Percentiles rank a stretch among this genome's conserved stretches.
Conservation (phyloP, 2,888 invertebrate genomes). For the Dichetophora obliterata region DNA sequence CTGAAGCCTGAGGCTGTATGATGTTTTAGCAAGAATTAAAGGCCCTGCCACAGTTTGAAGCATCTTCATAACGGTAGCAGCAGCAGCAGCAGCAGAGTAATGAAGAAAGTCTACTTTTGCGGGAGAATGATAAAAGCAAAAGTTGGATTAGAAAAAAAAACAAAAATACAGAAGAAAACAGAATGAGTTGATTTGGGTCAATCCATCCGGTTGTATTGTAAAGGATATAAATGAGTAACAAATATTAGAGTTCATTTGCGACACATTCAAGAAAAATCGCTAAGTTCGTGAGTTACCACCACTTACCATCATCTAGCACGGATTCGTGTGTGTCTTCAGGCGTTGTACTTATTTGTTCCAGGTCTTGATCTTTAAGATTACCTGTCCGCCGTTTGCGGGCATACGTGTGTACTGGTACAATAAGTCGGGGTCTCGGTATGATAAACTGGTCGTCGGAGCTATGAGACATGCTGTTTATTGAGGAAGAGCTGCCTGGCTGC, state of each 20-base stretch:
- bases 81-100: neutral
- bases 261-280: neutral
- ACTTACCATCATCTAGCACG: slow-evolving; percentile 44
- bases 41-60: neutral
- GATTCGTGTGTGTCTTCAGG: slow-evolving; percentile 31
- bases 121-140: slow-evolving; percentile 28
- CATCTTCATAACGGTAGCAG: no score
- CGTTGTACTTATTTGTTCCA: slow-evolving; percentile 49
- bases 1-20: neutral
- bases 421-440: slow-evolving; percentile 87
- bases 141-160: neutral
- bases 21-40: neutral
- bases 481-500: slow-evolving; percentile 55
- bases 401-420: slow-evolving; percentile 90
- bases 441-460: slow-evolving; percentile 77
- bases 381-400: slow-evolving; percentile 86
- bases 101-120: neutral
- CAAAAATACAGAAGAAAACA: neutral
- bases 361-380: slow-evolving; percentile 71
- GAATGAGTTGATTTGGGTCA: neutral
- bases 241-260: neutral
- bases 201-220: neutral
- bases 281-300: neutral
- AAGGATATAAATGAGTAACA: neutral
- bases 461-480: slow-evolving; percentile 55